Base-by-base conservation (phyloP, 2,113 vertebrate genomes). In the Mormyrus lacerda region DNA sequence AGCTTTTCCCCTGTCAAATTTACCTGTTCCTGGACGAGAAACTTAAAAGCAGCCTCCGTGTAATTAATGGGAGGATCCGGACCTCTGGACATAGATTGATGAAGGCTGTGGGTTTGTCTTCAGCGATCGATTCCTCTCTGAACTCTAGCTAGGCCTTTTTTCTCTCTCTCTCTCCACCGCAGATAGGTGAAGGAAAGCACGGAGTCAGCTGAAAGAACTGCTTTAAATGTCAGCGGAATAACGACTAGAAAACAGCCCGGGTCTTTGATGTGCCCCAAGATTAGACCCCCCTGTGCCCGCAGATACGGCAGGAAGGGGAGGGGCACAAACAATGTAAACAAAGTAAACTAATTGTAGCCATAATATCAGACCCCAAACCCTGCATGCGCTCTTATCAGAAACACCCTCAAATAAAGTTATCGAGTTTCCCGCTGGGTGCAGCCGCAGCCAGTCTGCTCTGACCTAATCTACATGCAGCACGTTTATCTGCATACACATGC, bases 101-200 rank as follows among this genome's bases (percentile, higher is more conserved):
- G 85, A 87, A 19, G 50, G 85, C 85, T 35, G 27, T 10, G 85
- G 85, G 44, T 87, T 87, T 87, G 85, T 87, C 85, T 53, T 87
- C 85, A 55, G 50, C 13, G 50, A 87, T 87, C 85, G 85, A 87
- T 87, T 87, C 85, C 85, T 87, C 48, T 87, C 85, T 53, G 85
- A 87, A 87, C 85, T 55, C 10, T 39, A 35, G 85, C 44, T 27
- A 35, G 50, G 11, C 48, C 5, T 31, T 86, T 85, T 50, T 27
- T 27, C 8, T 35, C 35, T 76, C 27, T 27, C 13, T 42, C 73
- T 19, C 73, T 39, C 85, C 85, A 51, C 50, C 50, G n/a, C 19
- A 53, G 85, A 87, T 53, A 53, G 31, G 47, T 53, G 50, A 35
- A 53, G 31, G 50, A 87, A 87, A 87, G 17, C 48, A 53, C 50